Base-by-base conservation (phyloP, 2,888 invertebrate species). In the Altica lythri region DNA sequence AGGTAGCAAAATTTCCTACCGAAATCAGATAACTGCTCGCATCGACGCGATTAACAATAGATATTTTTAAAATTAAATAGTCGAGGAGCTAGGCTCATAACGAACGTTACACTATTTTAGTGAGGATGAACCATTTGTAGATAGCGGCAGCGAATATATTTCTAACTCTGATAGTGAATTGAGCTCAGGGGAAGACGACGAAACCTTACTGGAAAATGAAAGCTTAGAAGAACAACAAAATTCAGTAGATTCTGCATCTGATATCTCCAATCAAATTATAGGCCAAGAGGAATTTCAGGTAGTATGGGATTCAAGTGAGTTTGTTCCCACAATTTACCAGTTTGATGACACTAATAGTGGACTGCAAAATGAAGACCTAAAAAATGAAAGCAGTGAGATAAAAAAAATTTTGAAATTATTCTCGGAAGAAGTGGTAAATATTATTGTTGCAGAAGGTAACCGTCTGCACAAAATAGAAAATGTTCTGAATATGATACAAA, bases 111-210 rank as follows among this genome's bases (percentile, higher is more conserved):
- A n/a, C n/a, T 35, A 14, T 35, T 16, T 35, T 2, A 35, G 17
- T 35, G 17, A 35, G 35, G 35, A 35, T 9, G 35, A 35, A 35
- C 35, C 35, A 35, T 27, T 43, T 8, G 27, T 27, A 10, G 25
- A 25, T 13, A 29, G 43, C 14, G 27, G 29, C 29, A 29, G 43
- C 16, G 43, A 43, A 30, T 30, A 44, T 44, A 30, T 44, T 25
- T 27, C 43, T 27, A 13, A 43, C 43, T 43, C 43, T 43, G 27
- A 25, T 10, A 37, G 37, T 18, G 17, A 37, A 37, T 37, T 37
- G 16, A 37, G 37, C 17, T 37, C 1, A 14, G 17, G 17, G 9
- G 37, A 37, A 37, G 18, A 37, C 37, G 18, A 37, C 18, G 18
- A 37, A 37, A 17, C 18, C 37, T 37, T 37, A 37, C n/a, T n/a